These are phyloP conservation scores for Gasterosteus nipponicus DNA, from an alignment of 2,113 vertebrate genomes.

Conservation along the genomic window DNA sequence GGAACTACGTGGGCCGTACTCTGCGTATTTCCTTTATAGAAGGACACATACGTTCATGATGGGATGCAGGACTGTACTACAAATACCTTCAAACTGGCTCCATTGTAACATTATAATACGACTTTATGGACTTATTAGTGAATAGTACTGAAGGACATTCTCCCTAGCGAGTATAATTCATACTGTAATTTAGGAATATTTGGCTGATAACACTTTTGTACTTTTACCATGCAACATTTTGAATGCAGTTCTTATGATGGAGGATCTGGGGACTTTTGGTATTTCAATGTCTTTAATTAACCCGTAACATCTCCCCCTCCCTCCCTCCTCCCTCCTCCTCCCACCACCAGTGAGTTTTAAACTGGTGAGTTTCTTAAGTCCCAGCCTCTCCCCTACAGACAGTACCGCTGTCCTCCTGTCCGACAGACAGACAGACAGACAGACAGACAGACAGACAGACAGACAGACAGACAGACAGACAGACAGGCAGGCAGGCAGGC, in stretches of 20 bases:
- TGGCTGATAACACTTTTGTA: background rate
- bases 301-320: background rate
- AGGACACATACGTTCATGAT: background rate
- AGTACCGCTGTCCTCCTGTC: conserved; percentile 52
- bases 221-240: background rate
- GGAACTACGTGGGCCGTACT: background rate
- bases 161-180: background rate
- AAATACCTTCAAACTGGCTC: no score
- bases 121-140: no score
- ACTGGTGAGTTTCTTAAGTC: conserved; percentile 31
- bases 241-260: background rate
- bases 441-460: background rate
- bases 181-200: background rate
- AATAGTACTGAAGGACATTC: background rate
- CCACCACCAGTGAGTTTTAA: conserved; percentile 56
- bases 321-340: rapidly evolving
- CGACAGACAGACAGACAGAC: background rate
- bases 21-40: background rate
- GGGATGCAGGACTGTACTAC: no score
- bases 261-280: background rate
- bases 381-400: rapidly evolving
- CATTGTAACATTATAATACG: no score
- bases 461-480: background rate
- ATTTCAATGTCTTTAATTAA: background rate
- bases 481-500: background rate